Conservation (phyloP, 2,113 vertebrate species). For the Esox niger region DNA sequence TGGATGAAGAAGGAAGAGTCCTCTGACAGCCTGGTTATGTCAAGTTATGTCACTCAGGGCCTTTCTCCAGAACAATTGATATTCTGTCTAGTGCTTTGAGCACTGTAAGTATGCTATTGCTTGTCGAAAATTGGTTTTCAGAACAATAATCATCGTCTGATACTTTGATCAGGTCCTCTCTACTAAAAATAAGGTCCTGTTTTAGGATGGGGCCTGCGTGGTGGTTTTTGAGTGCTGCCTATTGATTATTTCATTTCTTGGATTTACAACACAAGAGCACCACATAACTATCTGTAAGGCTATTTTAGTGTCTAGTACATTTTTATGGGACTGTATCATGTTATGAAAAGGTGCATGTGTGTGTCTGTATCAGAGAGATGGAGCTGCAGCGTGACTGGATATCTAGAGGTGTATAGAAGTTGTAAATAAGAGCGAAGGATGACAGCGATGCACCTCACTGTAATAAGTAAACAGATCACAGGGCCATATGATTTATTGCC, state of each 20-base stretch:
- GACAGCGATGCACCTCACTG: constrained; percentile 62
- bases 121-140: background rate
- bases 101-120: background rate
- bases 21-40: background rate
- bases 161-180: background rate
- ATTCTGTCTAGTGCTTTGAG: background rate
- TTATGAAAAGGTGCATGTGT: background rate
- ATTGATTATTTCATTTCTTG: constrained; percentile 6
- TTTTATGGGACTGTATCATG: background rate
- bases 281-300: background rate
- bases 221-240: background rate
- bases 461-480: constrained; percentile 75
- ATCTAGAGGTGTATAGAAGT: constrained; percentile 43
- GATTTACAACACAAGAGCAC: background rate
- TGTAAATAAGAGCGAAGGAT: constrained; percentile 58
- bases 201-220: background rate
- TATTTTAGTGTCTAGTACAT: background rate
- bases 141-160: background rate
- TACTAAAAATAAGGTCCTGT: background rate
- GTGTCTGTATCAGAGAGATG: background rate
- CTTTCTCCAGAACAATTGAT: background rate
- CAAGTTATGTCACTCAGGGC: background rate
- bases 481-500: constrained; percentile 71
- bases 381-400: constrained; percentile 19
- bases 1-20: background rate